Evolutionary conservation across 2,888 invertebrate genomes (phyloP), one percentile per base, ranked within the genome.

Genomic region (Platycheirus rosarum): DNA sequence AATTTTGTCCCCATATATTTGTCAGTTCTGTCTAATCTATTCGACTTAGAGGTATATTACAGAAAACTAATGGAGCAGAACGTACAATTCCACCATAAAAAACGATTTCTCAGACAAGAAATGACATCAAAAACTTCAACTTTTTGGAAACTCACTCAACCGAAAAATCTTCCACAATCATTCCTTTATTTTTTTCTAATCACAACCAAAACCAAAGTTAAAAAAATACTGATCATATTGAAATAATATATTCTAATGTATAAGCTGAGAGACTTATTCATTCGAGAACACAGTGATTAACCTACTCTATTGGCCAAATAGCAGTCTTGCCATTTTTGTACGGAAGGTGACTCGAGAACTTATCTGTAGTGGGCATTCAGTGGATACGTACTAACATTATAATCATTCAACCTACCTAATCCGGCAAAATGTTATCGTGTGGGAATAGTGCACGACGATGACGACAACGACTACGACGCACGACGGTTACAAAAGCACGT

Each of bases 221-320:
- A 57, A 40, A 37, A 55, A 29, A 29, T 55, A 42, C 53, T 35
- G 48, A 53, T 69, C 51, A 69, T 53, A 53, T 42, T 35, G 46
- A 40, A 71, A n/a, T n/a, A 44, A 55, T 29, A 4, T 9, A 44
- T 18, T 16, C 32, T 7, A 29, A 42, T 7, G 40, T 69, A 26
- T 51, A 57, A 37, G 44, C 26, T n/a, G 20, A 23, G 49, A 49
- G 44, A 44, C 55, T 75, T 75, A 80, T 69, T 76, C 66, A 71
- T 66, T 68, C 48, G 29, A 55, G 37, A 55, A 57, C 74, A 48
- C 57, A 65, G 77, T 77, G 82, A 82, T 82, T 82, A 82, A 82
- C 82, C 82, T 82, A 82, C 77, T 82, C 82, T 66, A 77, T 68
- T 68, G 68, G 71, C 71, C 77, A 82, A 76, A 82, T 73, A 77